phyloP scores from a whole-genome alignment of 2,888 invertebrate species.

The Lamproptera curius region DNA sequence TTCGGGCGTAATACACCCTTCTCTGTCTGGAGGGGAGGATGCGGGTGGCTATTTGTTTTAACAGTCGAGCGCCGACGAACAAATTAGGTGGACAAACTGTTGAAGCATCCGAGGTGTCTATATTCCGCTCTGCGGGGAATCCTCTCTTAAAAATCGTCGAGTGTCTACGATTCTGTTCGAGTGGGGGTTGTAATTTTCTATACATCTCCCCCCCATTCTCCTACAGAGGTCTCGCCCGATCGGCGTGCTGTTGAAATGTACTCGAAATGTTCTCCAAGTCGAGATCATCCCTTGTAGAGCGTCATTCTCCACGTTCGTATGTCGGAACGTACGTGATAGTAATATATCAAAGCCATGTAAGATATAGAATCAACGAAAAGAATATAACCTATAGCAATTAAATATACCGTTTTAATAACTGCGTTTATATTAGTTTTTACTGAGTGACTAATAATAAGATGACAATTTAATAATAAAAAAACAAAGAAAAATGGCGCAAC shows the following conservation, averaged over 20 bases:
- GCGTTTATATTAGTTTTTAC: no score
- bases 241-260: conserved; percentile 51
- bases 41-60: conserved; percentile 74
- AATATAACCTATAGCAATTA: no score
- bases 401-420: no score
- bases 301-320: no score
- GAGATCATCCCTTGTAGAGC: no score
- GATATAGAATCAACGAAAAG: no score
- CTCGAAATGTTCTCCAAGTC: conserved; percentile 3
- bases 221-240: conserved; percentile 48
- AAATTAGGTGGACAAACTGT: conserved; percentile 78
- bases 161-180: conserved; percentile 57
- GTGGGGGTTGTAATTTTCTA: conserved; percentile 66
- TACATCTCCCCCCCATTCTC: conserved; percentile 47
- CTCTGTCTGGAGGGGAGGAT: conserved; percentile 62
- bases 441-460: no score
- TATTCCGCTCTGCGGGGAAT: conserved; percentile 67
- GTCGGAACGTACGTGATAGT: no score
- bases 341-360: no score
- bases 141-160: conserved; percentile 61
- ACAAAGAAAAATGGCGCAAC: no score
- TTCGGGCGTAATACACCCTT: conserved; percentile 54
- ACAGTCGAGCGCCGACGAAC: conserved; percentile 73
- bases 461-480: no score
- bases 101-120: conserved; percentile 73